These are phyloP conservation scores for Alosa alosa DNA, from an alignment of 2,113 vertebrate species.

Conservation along the genomic window DNA sequence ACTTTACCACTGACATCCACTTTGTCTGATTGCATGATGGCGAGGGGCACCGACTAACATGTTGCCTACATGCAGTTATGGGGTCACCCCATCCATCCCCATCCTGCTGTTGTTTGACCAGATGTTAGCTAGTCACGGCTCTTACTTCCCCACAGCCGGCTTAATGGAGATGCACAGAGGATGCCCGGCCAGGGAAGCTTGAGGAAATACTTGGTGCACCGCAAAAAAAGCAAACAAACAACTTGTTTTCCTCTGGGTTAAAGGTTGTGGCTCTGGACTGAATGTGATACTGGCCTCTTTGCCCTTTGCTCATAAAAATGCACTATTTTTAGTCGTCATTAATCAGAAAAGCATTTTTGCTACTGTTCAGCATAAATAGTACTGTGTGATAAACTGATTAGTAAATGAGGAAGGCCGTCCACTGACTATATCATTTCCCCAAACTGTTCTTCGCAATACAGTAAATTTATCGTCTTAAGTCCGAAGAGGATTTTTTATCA, in stretches of 20 bases:
- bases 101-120: conserved; percentile 54
- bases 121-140: conserved; percentile 65
- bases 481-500: not conserved
- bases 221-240: conserved; percentile 53
- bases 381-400: not conserved
- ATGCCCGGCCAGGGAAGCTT: conserved; percentile 66
- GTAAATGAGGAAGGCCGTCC: not conserved
- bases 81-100: not conserved
- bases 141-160: conserved; percentile 70
- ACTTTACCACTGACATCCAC: not conserved
- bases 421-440: not conserved
- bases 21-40: not conserved
- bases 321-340: not conserved
- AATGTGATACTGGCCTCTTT: not conserved
- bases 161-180: conserved; percentile 71
- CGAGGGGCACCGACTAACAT: not conserved
- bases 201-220: conserved; percentile 65
- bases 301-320: conserved; percentile 6
- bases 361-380: not conserved
- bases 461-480: too few species aligned
- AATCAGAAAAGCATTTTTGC: not conserved
- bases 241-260: conserved; percentile 48
- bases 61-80: not conserved
- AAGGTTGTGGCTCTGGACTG: not conserved
- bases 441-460: not conserved